A percentile compares a stretch with the other conserved stretches of the same genome.
Conservation (phyloP, 2,113 vertebrate genomes). For the Podilymbus podiceps region DNA sequence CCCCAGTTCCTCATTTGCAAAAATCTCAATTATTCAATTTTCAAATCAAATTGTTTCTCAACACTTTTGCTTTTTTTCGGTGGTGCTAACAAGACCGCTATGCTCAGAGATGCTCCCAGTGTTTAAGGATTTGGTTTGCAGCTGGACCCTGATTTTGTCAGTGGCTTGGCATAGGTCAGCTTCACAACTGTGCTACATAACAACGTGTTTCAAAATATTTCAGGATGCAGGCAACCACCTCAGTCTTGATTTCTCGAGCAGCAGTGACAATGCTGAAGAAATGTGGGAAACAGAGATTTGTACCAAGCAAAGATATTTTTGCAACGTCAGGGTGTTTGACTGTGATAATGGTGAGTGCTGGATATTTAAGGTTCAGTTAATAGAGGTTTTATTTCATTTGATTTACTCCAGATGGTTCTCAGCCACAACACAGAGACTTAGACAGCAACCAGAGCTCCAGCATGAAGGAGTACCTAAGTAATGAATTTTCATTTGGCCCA, state of each 20-base stretch:
- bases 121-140: not conserved
- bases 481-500: conserved; percentile 55
- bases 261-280: not conserved
- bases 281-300: not conserved
- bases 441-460: conserved; percentile 51
- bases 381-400: conserved; percentile 60
- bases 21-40: not conserved
- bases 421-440: conserved; percentile 30
- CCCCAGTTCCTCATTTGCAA: not conserved
- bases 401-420: conserved; percentile 62
- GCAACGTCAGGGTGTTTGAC: not conserved
- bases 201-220: not conserved
- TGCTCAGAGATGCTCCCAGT: not conserved
- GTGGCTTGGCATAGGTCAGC: not conserved
- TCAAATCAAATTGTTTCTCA: not conserved
- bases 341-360: conserved; percentile 14
- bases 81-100: not conserved
- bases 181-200: not conserved
- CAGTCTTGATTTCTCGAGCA: not conserved
- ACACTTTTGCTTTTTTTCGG: not conserved
- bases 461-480: conserved; percentile 1
- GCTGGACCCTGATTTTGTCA: not conserved
- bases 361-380: conserved; percentile 51
- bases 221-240: not conserved
- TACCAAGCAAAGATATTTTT: not conserved